Percentiles rank a stretch among this genome's conserved stretches.
These are phyloP conservation scores for Setophaga petechia DNA, from an alignment of 2,113 vertebrate species.

Conservation along the genomic window DNA sequence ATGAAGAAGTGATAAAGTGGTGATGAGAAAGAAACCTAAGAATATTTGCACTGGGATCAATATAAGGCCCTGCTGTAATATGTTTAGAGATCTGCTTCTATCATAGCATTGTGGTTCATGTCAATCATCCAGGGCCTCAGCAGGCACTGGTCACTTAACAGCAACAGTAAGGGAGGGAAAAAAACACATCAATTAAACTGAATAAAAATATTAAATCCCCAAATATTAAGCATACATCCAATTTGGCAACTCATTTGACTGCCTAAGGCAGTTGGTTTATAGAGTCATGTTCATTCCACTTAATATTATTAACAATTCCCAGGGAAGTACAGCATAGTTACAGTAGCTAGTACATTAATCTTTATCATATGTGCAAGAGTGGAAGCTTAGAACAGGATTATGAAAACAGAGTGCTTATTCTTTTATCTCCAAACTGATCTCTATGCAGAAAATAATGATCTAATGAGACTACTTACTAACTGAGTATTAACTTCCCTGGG, in stretches of 20 bases:
- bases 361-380: slow-evolving; percentile 15
- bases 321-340: not conserved
- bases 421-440: slow-evolving; percentile 18
- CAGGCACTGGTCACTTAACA: not conserved
- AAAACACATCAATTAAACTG: not conserved
- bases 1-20: not conserved
- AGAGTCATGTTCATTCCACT: not conserved
- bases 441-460: not conserved
- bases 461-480: not conserved
- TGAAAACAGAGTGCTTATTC: not conserved
- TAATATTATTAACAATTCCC: slow-evolving; percentile 54
- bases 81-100: not conserved
- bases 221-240: not conserved
- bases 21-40: not conserved
- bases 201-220: not conserved
- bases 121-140: not conserved
- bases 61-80: not conserved
- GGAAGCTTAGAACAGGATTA: not conserved
- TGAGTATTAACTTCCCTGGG: not conserved
- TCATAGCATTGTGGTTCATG: not conserved
- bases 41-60: slow-evolving; percentile 11
- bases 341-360: slow-evolving; percentile 23
- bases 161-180: not conserved
- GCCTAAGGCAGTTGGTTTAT: slow-evolving; percentile 27
- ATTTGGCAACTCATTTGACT: not conserved